A percentile compares a stretch with the other conserved stretches of the same genome.
Conservation (phyloP, 2,888 invertebrate species). For the Seira sanloemensis region DNA sequence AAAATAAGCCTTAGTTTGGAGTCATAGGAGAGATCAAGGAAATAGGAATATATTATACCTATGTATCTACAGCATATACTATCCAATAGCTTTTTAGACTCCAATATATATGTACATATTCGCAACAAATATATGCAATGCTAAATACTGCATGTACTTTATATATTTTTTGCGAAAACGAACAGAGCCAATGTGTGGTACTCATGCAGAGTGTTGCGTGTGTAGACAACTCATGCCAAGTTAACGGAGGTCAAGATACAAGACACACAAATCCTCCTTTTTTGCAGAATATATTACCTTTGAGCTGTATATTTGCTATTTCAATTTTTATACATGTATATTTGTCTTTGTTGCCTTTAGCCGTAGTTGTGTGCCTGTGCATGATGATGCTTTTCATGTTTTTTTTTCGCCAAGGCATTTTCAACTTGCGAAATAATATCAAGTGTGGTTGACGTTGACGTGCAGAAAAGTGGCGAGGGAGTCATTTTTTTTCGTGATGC, state of each 20-base stretch:
- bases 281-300: too few species aligned
- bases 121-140: neutral
- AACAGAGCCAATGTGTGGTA: neutral
- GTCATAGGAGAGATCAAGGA: neutral
- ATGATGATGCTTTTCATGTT: neutral
- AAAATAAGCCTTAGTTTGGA: neutral
- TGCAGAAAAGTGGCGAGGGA: neutral
- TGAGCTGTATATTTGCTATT: too few species aligned
- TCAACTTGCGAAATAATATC: too few species aligned
- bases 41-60: neutral
- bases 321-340: neutral
- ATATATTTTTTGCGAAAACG: too few species aligned
- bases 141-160: neutral
- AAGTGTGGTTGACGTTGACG: neutral
- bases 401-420: too few species aligned
- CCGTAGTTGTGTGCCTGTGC: neutral
- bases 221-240: constrained; percentile 34
- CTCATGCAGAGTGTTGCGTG: neutral
- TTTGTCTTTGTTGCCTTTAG: constrained; percentile 18
- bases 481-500: too few species aligned
- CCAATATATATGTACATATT: neutral
- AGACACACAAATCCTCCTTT: neutral
- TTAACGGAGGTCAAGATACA: constrained; percentile 61
- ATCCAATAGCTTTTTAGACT: neutral
- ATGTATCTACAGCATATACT: neutral